A percentile compares a stretch with the other conserved stretches of the same genome.
Evolutionary conservation across 2,888 invertebrate species (phyloP).

Genomic region (Dolichopus griseipennis): DNA sequence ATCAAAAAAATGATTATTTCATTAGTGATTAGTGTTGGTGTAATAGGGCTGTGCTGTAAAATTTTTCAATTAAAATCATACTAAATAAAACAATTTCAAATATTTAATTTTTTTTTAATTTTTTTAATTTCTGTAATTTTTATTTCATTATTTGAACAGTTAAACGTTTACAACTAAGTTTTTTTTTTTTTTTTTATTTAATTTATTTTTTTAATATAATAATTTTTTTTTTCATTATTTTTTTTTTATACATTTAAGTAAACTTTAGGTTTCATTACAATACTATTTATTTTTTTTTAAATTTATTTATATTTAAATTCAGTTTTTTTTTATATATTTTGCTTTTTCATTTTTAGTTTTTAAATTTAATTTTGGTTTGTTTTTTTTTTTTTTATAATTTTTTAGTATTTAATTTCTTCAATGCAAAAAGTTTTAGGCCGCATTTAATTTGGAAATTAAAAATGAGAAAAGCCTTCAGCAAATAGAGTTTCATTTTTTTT

Average conservation of each 20-base stretch:
- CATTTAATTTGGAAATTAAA: slow-evolving; percentile 1
- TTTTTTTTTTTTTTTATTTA: not conserved
- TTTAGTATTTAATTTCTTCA: not conserved
- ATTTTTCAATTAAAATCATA: no score
- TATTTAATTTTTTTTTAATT: not conserved
- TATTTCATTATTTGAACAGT: not conserved
- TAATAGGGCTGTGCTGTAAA: no score
- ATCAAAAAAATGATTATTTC: no score
- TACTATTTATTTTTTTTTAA: not conserved
- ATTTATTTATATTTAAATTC: not conserved
- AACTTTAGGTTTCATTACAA: not conserved
- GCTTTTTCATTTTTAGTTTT: not conserved
- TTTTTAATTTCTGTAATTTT: not conserved
- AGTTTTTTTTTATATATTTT: not conserved
- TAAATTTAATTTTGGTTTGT: not conserved
- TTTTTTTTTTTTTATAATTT: not conserved
- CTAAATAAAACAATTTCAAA: no score
- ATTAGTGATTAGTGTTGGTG: no score
- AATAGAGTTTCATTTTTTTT: not conserved
- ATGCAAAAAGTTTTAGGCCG: slow-evolving; percentile 6
- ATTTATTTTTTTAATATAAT: not conserved
- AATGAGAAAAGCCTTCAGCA: slow-evolving; percentile 1
- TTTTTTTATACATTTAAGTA: not conserved
- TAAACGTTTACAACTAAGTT: slow-evolving; percentile 4
- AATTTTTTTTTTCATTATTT: not conserved